A percentile compares a stretch with the other conserved stretches of the same genome.
phyloP scores from a whole-genome alignment of 2,113 vertebrate genomes.

The Bufo bufo region DNA sequence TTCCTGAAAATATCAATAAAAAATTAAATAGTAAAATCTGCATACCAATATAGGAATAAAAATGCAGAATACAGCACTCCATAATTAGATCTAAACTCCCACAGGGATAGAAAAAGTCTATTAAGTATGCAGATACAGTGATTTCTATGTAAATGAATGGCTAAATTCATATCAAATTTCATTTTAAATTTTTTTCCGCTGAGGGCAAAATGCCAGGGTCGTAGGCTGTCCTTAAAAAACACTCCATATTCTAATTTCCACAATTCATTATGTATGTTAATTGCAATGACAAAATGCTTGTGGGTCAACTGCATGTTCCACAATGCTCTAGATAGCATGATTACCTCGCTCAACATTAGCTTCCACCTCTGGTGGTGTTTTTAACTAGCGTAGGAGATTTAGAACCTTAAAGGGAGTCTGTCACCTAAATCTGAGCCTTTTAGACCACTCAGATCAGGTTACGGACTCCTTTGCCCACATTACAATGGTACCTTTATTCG shows the following conservation, averaged over 20 bases:
- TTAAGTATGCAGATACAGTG: constrained; percentile 58
- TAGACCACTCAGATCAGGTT: no score
- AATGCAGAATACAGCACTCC: constrained; percentile 48
- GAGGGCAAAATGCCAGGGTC: constrained; percentile 57
- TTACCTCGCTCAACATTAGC: constrained; percentile 12
- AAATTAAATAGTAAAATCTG: constrained; percentile 53
- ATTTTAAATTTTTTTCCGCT: constrained; percentile 43
- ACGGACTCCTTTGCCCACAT: no score
- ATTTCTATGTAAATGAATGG: constrained; percentile 59
- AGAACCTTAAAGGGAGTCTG: neutral
- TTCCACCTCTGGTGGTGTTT: neutral
- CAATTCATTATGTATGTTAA: constrained; percentile 57
- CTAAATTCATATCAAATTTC: constrained; percentile 51
- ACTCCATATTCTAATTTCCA: constrained; percentile 58
- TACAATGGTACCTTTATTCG: no score
- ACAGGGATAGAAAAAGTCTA: constrained; percentile 41
- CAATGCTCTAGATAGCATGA: neutral
- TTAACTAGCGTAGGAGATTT: neutral
- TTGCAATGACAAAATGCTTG: constrained; percentile 55
- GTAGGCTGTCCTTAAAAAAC: constrained; percentile 58
- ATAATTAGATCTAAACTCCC: constrained; percentile 57
- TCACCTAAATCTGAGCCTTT: no score
- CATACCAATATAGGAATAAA: constrained; percentile 51
- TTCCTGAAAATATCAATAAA: constrained; percentile 54
- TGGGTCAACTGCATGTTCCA: constrained; percentile 53